A percentile compares a stretch with the other conserved stretches of the same genome.
phyloP scores from a whole-genome alignment of 2,113 vertebrate species.

The Perognathus longimembris region DNA sequence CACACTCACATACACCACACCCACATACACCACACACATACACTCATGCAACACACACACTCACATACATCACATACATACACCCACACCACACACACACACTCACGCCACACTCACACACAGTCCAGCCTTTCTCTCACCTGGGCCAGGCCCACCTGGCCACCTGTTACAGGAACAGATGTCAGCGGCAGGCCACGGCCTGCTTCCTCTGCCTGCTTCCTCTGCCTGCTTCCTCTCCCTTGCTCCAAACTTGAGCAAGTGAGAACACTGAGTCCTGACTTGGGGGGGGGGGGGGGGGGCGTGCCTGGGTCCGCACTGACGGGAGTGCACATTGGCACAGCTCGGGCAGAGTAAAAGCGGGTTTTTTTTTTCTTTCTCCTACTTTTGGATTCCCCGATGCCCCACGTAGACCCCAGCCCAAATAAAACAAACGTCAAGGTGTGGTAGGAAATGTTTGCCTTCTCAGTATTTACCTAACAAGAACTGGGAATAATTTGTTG shows the following conservation, averaged over 20 bases:
- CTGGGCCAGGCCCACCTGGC: background rate
- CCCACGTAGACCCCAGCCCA: background rate
- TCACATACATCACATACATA: too few species aligned
- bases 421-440: background rate
- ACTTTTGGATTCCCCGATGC: slow-evolving; percentile 18
- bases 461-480: slow-evolving; percentile 20
- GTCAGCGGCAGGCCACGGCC: background rate
- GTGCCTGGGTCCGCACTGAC: too few species aligned
- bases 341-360: background rate
- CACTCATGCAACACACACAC: too few species aligned
- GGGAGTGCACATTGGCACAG: background rate
- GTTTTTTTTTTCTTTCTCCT: background rate
- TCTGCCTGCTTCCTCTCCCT: background rate
- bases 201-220: too few species aligned
- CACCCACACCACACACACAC: too few species aligned
- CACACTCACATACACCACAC: too few species aligned
- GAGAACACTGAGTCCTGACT: background rate
- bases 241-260: background rate
- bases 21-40: too few species aligned
- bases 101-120: too few species aligned
- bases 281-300: background rate
- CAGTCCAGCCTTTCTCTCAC: background rate
- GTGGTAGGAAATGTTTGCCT: background rate
- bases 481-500: background rate
- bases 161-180: background rate